Evolutionary conservation across 2,797 vertebrate species (phyloP), one percentile per base, ranked within the genome.

Genomic region (Halcyon smyrnensis): DNA sequence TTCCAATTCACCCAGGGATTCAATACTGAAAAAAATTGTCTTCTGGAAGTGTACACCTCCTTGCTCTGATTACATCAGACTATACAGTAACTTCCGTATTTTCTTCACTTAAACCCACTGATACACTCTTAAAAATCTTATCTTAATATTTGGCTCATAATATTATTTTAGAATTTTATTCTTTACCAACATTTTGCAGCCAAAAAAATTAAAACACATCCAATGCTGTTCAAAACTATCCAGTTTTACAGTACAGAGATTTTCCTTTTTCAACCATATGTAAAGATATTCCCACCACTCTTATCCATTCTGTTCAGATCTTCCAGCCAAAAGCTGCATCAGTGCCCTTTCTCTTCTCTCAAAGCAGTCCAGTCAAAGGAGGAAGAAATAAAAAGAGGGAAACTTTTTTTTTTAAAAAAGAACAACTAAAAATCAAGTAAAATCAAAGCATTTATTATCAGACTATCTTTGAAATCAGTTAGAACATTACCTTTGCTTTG

Each of bases 171-270:
- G 6, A 60, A 30, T 34, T 68, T 32, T 41, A n/a, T 23, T 81
- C 20, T 37, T 88, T 16, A 63, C 7, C 9, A 90, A 60, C 2
- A 56, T 15, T 74, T 62, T 36, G 7, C n/a, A 70, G 27, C 2
- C 19, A 54, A 37, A 68, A 34, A 36, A 69, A 27, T n/a, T 15
- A 7, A 8, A n/a, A 30, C 30, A 27, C 7, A 53, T n/a, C 3
- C 25, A 28, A 63, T 4, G 0, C 7, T 46, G 21, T 62, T 81
- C 15, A 59, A 74, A 39, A 45, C 2, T 9, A 51, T 23, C 10
- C 12, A 2, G 7, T 41, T 77, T 27, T 13, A 3, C 20, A 83
- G 3, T 2, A 30, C 2, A 53, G 2, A 39, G 3, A 6, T 65
- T 73, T 82, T 41, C 14, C 3, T 85, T 86, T 69, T 27, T 21